A percentile compares a stretch with the other conserved stretches of the same genome.
Evolutionary conservation across 2,888 invertebrate genomes (phyloP).

Genomic region (Odontocolon sp.): DNA sequence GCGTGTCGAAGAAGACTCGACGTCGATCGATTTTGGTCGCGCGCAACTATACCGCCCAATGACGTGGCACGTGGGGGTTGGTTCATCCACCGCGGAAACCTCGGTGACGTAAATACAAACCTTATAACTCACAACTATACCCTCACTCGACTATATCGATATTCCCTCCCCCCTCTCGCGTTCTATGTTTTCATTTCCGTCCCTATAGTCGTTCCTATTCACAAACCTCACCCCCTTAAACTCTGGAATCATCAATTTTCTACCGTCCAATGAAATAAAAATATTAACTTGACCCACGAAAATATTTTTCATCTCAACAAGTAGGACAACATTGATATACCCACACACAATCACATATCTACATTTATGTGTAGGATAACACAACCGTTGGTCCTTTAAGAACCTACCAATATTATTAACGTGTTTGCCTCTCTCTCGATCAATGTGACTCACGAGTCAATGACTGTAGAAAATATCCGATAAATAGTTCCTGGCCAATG

Average conservation of each 20-base stretch:
- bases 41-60: conserved; percentile 17
- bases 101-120: conserved; percentile 27
- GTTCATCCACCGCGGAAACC: conserved; percentile 18
- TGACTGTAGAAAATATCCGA: no score
- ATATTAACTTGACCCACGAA: conserved; percentile 6
- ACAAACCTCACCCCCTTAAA: conserved; percentile 6
- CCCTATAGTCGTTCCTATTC: conserved; percentile 50
- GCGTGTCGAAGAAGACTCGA: conserved; percentile 13
- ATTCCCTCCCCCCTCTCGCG: conserved; percentile 1
- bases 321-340: no score
- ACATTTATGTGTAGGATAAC: no score
- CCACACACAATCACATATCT: no score
- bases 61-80: conserved; percentile 31
- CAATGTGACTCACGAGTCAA: no score
- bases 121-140: conserved; percentile 1
- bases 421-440: no score
- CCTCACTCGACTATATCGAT: neutral
- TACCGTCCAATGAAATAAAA: neutral
- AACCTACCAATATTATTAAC: no score
- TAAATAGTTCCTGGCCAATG: no score
- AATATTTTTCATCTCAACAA: neutral
- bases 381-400: no score
- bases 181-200: conserved; percentile 57
- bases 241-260: neutral
- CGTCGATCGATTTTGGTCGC: conserved; percentile 23